Evolutionary conservation across 2,113 vertebrate species (phyloP).

Genomic region (Ia io): DNA sequence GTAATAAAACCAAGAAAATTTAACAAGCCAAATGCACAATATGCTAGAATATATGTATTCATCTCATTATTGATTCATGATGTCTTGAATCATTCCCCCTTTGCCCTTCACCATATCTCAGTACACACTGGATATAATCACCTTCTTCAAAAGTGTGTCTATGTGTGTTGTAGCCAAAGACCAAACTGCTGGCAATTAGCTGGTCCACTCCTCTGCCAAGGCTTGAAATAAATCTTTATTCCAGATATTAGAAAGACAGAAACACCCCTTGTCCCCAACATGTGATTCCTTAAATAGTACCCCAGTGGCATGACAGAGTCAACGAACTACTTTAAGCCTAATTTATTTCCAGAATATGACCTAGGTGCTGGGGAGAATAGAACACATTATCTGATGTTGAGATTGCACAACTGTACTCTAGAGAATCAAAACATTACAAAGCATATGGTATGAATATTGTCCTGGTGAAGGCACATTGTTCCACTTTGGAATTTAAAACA

Average conservation of each 20-base stretch:
- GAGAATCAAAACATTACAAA: slow-evolving; percentile 62
- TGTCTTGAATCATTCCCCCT: not conserved
- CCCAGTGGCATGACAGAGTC: slow-evolving; percentile 56
- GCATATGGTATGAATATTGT: slow-evolving; percentile 70
- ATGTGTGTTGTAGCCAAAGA: not conserved
- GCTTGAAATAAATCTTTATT: slow-evolving; percentile 61
- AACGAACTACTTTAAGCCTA: slow-evolving; percentile 57
- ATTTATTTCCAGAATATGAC: slow-evolving; percentile 69
- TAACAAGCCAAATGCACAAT: not conserved
- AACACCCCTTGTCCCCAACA: slow-evolving; percentile 47
- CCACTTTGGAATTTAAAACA: slow-evolving; percentile 67
- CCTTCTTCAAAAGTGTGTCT: not conserved
- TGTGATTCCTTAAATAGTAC: slow-evolving; percentile 51
- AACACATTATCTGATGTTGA: slow-evolving; percentile 66
- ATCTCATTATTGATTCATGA: slow-evolving; percentile 50
- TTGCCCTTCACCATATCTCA: slow-evolving; percentile 9
- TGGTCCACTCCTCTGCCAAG: slow-evolving; percentile 4
- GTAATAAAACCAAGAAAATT: slow-evolving; percentile 27
- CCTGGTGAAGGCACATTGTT: slow-evolving; percentile 46
- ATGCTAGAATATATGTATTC: not conserved
- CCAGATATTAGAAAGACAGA: slow-evolving; percentile 41
- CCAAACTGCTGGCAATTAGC: slow-evolving; percentile 2
- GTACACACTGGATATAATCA: not conserved
- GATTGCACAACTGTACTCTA: slow-evolving; percentile 42
- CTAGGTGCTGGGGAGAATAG: slow-evolving; percentile 56